phyloP scores from a whole-genome alignment of 2,113 vertebrate genomes.

The Nothoprocta pentlandii region DNA sequence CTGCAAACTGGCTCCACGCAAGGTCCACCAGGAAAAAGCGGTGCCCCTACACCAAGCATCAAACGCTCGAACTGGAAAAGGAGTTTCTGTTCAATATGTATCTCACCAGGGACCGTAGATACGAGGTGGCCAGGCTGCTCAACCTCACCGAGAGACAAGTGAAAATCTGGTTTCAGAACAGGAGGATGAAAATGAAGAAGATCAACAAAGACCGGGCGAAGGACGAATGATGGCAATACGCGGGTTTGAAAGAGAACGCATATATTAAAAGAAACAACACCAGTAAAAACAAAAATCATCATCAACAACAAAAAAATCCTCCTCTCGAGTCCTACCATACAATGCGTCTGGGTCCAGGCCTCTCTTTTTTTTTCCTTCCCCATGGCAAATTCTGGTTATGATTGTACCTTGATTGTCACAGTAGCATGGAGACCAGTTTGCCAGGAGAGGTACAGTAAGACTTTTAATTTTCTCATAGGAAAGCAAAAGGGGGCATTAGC shows the following conservation, averaged over 20 bases:
- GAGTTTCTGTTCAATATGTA: conserved; percentile 99
- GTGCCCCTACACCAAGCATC: conserved; percentile 96
- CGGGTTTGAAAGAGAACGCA: conserved; percentile 18
- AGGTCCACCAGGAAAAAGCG: conserved; percentile 97
- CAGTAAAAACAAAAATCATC: neutral
- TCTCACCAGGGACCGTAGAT: conserved; percentile 97
- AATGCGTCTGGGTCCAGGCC: conserved; percentile 75
- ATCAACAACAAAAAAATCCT: neutral
- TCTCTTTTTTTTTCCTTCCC: conserved; percentile 32
- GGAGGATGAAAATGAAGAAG: conserved; percentile 99
- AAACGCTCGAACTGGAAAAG: conserved; percentile 97
- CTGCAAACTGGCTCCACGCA: conserved; percentile 98
- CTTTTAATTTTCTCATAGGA: conserved; percentile 75
- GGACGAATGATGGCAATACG: conserved; percentile 81
- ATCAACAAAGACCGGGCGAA: conserved; percentile 96
- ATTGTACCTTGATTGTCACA: conserved; percentile 65
- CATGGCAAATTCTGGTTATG: conserved; percentile 55
- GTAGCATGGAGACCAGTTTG: conserved; percentile 54
- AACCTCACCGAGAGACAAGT: conserved; percentile 98
- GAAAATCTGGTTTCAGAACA: conserved; percentile 99
- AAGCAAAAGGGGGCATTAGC: conserved; percentile 76
- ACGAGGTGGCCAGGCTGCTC: conserved; percentile 93
- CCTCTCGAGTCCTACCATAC: conserved; percentile 37
- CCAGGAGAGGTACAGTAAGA: conserved; percentile 78
- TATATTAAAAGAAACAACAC: neutral